Conservation (phyloP, 2,888 invertebrate genomes). For the Neoscelio sp. region DNA sequence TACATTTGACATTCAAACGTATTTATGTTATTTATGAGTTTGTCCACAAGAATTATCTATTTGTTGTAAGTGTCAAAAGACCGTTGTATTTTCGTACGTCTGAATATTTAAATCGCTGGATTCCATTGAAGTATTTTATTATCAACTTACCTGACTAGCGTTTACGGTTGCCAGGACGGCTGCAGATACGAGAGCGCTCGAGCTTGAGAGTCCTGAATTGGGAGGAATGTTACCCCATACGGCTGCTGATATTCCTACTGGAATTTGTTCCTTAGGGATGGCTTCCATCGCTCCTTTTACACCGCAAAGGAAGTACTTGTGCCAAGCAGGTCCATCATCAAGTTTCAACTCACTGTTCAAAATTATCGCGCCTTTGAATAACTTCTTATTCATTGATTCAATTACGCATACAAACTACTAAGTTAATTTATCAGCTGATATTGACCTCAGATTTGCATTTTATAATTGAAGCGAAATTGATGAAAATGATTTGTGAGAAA, state of each 20-base stretch:
- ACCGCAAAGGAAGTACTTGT: constrained; percentile 97
- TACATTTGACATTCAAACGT: too few relatives aligned
- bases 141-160: constrained; percentile 84
- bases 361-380: too few relatives aligned
- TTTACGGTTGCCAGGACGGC: constrained; percentile 92
- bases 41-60: too few relatives aligned
- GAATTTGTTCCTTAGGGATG: constrained; percentile 79
- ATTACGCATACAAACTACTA: too few relatives aligned
- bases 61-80: background rate
- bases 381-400: too few relatives aligned
- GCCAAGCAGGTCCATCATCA: constrained; percentile 90
- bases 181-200: constrained; percentile 98
- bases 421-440: too few relatives aligned
- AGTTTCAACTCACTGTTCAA: constrained; percentile 61
- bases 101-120: constrained; percentile 9
- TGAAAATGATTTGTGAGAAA: too few relatives aligned
- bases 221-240: constrained; percentile 95
- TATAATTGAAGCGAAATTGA: too few relatives aligned
- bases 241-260: constrained; percentile 88
- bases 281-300: constrained; percentile 92
- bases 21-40: too few relatives aligned
- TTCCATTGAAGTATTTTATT: constrained; percentile 7
- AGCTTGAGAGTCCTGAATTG: constrained; percentile 97
- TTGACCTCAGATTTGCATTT: too few relatives aligned
- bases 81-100: background rate